phyloP scores from a whole-genome alignment of 2,113 vertebrate species.

The Phrynocephalus versicolor region DNA sequence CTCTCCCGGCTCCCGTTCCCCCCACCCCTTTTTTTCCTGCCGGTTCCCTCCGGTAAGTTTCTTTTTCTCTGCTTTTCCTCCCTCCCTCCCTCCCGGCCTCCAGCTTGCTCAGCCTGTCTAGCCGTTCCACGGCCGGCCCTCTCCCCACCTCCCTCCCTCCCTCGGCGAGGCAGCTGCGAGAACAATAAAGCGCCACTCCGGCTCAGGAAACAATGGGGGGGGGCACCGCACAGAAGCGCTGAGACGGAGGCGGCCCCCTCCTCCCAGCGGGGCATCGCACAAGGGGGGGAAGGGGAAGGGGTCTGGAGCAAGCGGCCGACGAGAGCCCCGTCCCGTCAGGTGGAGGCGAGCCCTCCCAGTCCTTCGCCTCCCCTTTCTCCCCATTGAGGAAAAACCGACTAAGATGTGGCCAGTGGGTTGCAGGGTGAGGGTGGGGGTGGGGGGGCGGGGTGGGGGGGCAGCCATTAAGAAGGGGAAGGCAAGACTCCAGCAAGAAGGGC shows the following conservation, averaged over 20 bases:
- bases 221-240: not conserved
- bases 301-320: too few relatives aligned
- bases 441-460: not conserved
- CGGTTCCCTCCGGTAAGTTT: too few relatives aligned
- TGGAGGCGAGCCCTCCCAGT: not conserved
- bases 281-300: not conserved
- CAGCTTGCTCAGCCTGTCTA: not conserved
- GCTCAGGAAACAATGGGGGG: not conserved
- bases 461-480: rapidly evolving
- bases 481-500: not conserved
- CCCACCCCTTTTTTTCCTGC: not conserved
- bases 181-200: not conserved
- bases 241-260: not conserved
- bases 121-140: not conserved
- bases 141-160: too few relatives aligned
- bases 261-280: not conserved
- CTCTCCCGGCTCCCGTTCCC: not conserved
- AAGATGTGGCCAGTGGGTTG: too few relatives aligned
- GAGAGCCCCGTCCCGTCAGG: too few relatives aligned
- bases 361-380: not conserved
- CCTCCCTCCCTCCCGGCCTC: not conserved
- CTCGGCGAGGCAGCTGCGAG: not conserved
- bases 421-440: too few relatives aligned
- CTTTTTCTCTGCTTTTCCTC: not conserved
- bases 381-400: too few relatives aligned